A percentile compares a stretch with the other conserved stretches of the same genome.
phyloP scores from a whole-genome alignment of 2,797 vertebrate species.

The Pelodytes ibericus region DNA sequence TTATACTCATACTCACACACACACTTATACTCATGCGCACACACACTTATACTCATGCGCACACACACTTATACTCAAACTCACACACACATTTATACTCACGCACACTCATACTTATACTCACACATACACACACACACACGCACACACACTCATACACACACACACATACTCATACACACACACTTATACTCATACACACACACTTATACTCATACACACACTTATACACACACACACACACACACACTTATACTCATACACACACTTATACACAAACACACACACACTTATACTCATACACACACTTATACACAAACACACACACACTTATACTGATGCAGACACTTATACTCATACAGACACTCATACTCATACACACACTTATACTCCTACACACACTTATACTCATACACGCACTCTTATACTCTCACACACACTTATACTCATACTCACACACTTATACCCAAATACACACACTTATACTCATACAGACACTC shows the following conservation, averaged over 20 bases:
- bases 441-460: too few species aligned
- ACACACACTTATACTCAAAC: neutral
- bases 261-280: neutral
- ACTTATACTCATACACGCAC: too few species aligned
- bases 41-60: neutral
- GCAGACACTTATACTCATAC: too few species aligned
- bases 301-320: neutral
- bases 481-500: too few species aligned
- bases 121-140: neutral
- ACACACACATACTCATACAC: neutral
- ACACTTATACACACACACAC: neutral
- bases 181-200: neutral
- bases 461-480: too few species aligned
- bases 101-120: too few species aligned
- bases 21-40: neutral
- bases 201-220: neutral
- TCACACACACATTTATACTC: neutral
- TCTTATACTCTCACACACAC: too few species aligned
- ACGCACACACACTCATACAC: neutral
- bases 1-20: too few species aligned
- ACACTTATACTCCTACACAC: too few species aligned
- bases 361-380: too few species aligned
- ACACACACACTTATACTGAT: too few species aligned
- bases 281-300: neutral
- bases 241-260: neutral